Base-by-base conservation (phyloP, 35 echinoderm and acorn worm species). In the Antedon bifida region DNA sequence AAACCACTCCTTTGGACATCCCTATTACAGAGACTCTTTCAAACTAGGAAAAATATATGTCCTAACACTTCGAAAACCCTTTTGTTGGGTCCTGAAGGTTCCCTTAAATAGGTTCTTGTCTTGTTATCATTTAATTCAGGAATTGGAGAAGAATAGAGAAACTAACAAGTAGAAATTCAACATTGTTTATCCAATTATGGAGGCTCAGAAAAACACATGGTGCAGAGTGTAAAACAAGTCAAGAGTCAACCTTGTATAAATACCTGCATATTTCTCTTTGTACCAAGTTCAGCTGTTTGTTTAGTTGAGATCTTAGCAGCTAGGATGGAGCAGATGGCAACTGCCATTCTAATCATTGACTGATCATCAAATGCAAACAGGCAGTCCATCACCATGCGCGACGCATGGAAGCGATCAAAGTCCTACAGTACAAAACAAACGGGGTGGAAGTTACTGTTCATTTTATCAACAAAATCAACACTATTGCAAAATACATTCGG, bases 321-420 rank as follows among this genome's bases (percentile, higher is more conserved):
- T 32, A 99, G 36, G 83, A 93, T 99, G 33, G 95, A 93, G 75
- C 90, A 92, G 74, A 99, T 93, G 5, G 95, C 90, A 7, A 92
- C 90, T 13, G 95, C 89, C 95, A 99, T 99, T 44, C 95, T 64
- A n/a, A 88, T 93, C 80, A 99, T 92, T 1, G 95, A 92, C 10
- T 82, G 85, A 81, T 99, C 95, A 73, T 99, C 95, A 86, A 99
- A 99, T 17, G 92, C 85, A 81, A 92, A 99, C 77, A 99, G 55
- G 32, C 95, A 99, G 82, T 99, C 95, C 95, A 99, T 99, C 30
- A 99, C 95, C 90, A 99, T 92, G 78, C 86, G 87, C 31, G 95
- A 92, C 8, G 95, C 95, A 73, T 88, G 85, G 77, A 93, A 99
- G 32, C 95, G 87, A 80, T 99, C 95, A 99, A 99, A 99, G 30